A percentile compares a stretch with the other conserved stretches of the same genome.
These are phyloP conservation scores for Bubo bubo DNA, from an alignment of 2,113 vertebrate species.

Conservation along the genomic window DNA sequence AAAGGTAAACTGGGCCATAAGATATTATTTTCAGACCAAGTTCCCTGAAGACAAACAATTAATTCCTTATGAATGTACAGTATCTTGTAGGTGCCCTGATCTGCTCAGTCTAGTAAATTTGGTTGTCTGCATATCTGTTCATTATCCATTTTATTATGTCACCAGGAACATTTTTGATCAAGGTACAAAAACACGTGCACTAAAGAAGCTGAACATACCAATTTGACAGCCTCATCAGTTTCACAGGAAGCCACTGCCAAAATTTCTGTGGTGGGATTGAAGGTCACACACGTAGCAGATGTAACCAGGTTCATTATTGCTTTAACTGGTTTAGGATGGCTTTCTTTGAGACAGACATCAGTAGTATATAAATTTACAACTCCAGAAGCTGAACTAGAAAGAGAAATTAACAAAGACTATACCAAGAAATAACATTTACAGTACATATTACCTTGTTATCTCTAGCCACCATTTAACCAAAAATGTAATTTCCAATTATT, in stretches of 20 bases:
- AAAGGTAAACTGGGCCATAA: background rate
- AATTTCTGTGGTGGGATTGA: conserved; percentile 89
- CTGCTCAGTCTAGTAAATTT: background rate
- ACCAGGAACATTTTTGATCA: background rate
- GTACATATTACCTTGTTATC: background rate
- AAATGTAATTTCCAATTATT: background rate
- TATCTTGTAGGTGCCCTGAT: background rate
- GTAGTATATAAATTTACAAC: conserved; percentile 93
- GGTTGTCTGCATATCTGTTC: background rate
- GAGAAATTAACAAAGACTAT: background rate
- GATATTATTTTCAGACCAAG: background rate
- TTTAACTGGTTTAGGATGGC: conserved; percentile 85
- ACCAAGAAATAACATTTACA: background rate
- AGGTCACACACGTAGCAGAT: conserved; percentile 82
- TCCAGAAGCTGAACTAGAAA: conserved; percentile 82
- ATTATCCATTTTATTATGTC: background rate
- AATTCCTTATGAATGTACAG: background rate
- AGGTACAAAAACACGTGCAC: background rate
- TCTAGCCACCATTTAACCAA: background rate
- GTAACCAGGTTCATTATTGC: conserved; percentile 92
- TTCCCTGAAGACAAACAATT: background rate
- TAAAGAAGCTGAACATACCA: conserved; percentile 78
- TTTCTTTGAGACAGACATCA: conserved; percentile 82
- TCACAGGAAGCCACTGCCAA: conserved; percentile 86
- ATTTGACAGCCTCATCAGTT: conserved; percentile 83